Evolutionary conservation across 2,888 invertebrate genomes (phyloP), one percentile per base, ranked within the genome.

Genomic region (Synanthedon andrenaeformis): DNA sequence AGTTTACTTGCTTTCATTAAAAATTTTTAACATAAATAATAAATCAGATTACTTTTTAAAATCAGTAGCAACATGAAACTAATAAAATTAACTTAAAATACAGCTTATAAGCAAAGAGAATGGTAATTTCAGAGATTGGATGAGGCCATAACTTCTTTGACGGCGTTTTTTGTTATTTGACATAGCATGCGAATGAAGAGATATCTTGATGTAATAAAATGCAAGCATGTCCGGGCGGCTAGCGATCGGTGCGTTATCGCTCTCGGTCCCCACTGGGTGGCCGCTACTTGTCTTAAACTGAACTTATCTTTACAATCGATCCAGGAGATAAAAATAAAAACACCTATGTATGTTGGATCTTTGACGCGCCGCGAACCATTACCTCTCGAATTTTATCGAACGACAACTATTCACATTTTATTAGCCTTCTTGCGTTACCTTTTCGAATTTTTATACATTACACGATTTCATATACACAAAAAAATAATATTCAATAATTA

Each of bases 241-340:
- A 66, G 68, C 65, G 62, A 49, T 45, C 52, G 49, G 19, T 52
- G 49, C 49, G 50, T 65, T 67, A 51, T 58, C 59, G 61, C 63
- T 65, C 60, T 64, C 61, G 66, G 42, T 62, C 61, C 62, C 63
- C 65, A 64, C 72, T 76, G 78, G 85, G 86, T 86, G 87, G 86
- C 76, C 86, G 83, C 87, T 86, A 84, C 87, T 84, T 77, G 86
- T 87, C 85, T 87, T 87, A 84, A 84, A 82, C 80, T 77, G 74
- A 77, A 82, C 79, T 84, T 87, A 86, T 86, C 86, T 86, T 79
- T 74, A 82, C 79, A 80, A 85, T 86, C 86, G 84, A 85, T 84
- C 80, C 82, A 76, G 69, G 67, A 76, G 84, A 85, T 85, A 58
- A 60, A 61, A 56, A 73, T 74, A 70, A 72, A 68, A 69, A 70